Evolutionary conservation across 2,797 vertebrate species (phyloP).

Genomic region (Momotus momota): DNA sequence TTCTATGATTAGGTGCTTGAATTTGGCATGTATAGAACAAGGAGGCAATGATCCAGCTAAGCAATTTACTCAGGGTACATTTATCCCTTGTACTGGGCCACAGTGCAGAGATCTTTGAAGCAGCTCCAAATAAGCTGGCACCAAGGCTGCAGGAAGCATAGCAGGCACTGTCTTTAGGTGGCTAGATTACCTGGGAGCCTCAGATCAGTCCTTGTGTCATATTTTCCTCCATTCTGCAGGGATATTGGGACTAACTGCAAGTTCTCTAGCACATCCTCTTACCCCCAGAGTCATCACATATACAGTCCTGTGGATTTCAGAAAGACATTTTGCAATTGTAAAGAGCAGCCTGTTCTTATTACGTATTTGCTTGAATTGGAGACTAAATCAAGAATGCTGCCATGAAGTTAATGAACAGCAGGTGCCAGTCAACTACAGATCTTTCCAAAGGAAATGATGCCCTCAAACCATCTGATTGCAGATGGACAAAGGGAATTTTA

Average conservation of each 20-base stretch:
- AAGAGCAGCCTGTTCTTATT: background rate
- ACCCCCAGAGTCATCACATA: background rate
- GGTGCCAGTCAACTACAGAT: background rate
- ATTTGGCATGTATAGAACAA: background rate
- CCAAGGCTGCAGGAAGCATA: background rate
- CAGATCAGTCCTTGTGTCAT: background rate
- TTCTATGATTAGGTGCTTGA: background rate
- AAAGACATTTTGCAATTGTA: background rate
- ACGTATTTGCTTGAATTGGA: background rate
- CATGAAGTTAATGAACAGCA: background rate
- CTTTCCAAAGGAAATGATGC: background rate
- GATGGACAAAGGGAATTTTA: background rate
- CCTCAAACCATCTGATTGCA: background rate
- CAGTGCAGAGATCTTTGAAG: background rate
- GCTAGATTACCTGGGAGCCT: background rate
- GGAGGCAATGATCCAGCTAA: background rate
- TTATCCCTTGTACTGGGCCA: background rate
- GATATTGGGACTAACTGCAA: accelerated
- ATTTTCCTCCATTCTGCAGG: background rate
- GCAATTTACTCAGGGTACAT: background rate
- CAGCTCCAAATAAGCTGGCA: background rate
- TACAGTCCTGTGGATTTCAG: background rate
- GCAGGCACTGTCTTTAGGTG: background rate
- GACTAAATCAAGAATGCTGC: background rate
- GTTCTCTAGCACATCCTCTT: background rate